Conservation (phyloP, 1,140 invertebrate genomes). For the Eupeodes corollae region DNA sequence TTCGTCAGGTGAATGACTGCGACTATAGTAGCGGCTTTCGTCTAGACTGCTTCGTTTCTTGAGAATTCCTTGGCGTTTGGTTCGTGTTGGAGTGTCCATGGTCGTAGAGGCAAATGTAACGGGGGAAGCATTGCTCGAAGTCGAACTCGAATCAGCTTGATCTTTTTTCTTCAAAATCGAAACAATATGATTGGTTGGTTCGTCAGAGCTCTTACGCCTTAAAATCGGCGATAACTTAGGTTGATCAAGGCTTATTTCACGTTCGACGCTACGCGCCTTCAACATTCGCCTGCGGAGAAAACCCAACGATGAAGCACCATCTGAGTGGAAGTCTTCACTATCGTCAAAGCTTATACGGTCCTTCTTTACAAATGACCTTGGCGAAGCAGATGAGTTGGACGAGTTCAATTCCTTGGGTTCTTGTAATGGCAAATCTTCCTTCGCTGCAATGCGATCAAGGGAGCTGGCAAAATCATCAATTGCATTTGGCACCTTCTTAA, state of each 20-base stretch:
- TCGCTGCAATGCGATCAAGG: slow-evolving; percentile 1
- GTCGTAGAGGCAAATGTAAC: slow-evolving; percentile 59
- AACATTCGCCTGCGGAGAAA: slow-evolving; percentile 6
- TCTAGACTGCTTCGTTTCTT: slow-evolving; percentile 70
- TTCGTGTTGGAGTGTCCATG: slow-evolving; percentile 45
- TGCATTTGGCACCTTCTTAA: background rate
- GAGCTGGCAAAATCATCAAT: background rate
- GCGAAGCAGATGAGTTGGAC: slow-evolving; percentile 3
- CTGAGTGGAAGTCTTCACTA: background rate
- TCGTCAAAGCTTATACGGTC: slow-evolving; percentile 9
- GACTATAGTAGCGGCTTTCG: slow-evolving; percentile 46
- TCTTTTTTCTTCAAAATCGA: slow-evolving; percentile 73
- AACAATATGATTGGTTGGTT: slow-evolving; percentile 44
- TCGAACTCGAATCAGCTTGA: slow-evolving; percentile 40
- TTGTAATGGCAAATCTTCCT: background rate
- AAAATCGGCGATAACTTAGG: slow-evolving; percentile 23
- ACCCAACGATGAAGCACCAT: background rate
- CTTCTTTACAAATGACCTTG: slow-evolving; percentile 8
- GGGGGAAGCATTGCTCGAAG: slow-evolving; percentile 48
- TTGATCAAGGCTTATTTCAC: slow-evolving; percentile 6
- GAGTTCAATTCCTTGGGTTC: background rate
- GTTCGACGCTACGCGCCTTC: slow-evolving; percentile 10
- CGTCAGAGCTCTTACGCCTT: slow-evolving; percentile 36
- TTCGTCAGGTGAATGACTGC: slow-evolving; percentile 36
- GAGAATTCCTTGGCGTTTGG: slow-evolving; percentile 60